phyloP scores from a whole-genome alignment of 2,797 vertebrate genomes.

The Phylloscopus collybita region DNA sequence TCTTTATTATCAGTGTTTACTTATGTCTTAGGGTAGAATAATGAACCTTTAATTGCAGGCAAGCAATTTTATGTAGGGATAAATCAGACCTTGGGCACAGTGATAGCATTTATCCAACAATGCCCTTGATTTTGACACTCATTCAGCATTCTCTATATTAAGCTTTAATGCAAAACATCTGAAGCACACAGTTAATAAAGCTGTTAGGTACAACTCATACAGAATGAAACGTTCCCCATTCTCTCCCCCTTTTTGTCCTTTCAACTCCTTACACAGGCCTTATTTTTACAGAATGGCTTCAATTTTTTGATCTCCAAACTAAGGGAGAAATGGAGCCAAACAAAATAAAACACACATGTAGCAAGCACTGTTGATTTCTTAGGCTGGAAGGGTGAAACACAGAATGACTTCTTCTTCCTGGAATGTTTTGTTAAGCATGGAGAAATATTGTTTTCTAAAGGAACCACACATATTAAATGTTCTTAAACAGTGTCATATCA shows the following conservation, averaged over 20 bases:
- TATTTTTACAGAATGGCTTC: constrained; percentile 39
- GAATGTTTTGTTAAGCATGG: constrained; percentile 46
- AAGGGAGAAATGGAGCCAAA: constrained; percentile 13
- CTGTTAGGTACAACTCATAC: not conserved
- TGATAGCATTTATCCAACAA: constrained; percentile 16
- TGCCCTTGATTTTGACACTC: constrained; percentile 34
- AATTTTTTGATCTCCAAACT: constrained; percentile 42
- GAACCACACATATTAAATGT: not conserved
- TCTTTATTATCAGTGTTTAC: constrained; percentile 21
- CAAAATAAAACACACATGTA: constrained; percentile 37
- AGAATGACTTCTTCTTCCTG: constrained; percentile 24
- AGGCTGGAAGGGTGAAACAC: not conserved
- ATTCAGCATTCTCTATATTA: not conserved
- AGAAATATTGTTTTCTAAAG: constrained; percentile 42
- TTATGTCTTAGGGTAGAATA: constrained; percentile 14
- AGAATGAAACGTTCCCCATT: not conserved
- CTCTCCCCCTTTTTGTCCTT: not conserved
- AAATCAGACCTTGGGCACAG: not conserved
- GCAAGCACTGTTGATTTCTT: constrained; percentile 8
- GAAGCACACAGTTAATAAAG: constrained; percentile 30
- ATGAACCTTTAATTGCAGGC: constrained; percentile 22
- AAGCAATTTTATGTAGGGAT: constrained; percentile 39
- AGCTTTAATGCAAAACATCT: constrained; percentile 52
- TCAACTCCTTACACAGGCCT: not conserved
- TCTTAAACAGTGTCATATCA: not conserved